Evolutionary conservation across 2,797 vertebrate species (phyloP).

Genomic region (Potorous gilbertii): DNA sequence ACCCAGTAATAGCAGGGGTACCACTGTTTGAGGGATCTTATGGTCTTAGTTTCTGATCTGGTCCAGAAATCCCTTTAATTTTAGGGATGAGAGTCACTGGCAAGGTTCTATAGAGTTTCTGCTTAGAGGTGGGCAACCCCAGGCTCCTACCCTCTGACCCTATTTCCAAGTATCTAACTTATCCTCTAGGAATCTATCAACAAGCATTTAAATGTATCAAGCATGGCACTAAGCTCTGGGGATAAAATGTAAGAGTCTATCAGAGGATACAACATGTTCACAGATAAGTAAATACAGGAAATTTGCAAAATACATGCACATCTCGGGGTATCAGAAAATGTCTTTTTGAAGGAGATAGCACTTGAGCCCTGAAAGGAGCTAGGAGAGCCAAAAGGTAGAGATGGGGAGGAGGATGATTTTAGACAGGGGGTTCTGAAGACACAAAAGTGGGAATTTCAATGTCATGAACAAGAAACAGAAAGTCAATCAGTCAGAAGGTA

Average conservation of each 20-base stretch:
- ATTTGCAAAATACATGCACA: background rate
- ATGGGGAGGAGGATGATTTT: background rate
- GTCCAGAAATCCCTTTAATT: background rate
- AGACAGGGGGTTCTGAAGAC: background rate
- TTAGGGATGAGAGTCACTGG: background rate
- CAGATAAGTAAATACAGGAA: background rate
- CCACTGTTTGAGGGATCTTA: background rate
- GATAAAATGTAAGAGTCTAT: background rate
- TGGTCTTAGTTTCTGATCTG: background rate
- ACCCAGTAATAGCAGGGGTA: background rate
- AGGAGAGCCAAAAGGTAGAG: background rate
- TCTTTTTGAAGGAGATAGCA: background rate
- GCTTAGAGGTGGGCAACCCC: background rate
- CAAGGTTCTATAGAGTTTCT: background rate
- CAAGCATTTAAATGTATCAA: background rate
- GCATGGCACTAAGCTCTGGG: background rate
- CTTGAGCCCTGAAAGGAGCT: background rate
- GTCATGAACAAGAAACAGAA: background rate
- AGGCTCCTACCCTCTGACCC: background rate
- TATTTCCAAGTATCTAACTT: background rate
- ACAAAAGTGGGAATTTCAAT: background rate
- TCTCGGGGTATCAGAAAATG: background rate
- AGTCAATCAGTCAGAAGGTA: background rate
- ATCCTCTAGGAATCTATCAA: background rate
- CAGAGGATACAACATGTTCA: background rate